Evolutionary conservation across 2,113 vertebrate genomes (phyloP).

Genomic region (Ochotona princeps): DNA sequence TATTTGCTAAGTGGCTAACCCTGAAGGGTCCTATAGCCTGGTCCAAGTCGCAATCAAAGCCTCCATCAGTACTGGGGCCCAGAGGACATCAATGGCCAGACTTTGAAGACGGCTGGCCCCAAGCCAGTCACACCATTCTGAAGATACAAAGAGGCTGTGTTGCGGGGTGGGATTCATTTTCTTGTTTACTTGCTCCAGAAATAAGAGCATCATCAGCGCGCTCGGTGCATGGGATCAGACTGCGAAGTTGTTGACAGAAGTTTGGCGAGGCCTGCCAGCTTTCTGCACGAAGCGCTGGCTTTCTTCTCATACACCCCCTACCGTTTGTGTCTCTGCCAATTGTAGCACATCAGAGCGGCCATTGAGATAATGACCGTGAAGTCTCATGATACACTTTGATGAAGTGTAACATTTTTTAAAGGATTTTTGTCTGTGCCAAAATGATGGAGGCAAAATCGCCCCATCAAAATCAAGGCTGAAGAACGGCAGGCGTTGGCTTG

Average conservation of each 20-base stretch:
- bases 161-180: conserved; percentile 92
- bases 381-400: conserved; percentile 93
- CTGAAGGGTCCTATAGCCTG: conserved; percentile 86
- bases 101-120: conserved; percentile 86
- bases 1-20: conserved; percentile 90
- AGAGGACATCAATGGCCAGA: conserved; percentile 90
- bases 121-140: conserved; percentile 90
- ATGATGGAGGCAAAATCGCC: conserved; percentile 89
- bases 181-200: conserved; percentile 94
- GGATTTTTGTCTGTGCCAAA: conserved; percentile 91
- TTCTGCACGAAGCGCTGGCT: conserved; percentile 90
- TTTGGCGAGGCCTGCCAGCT: conserved; percentile 88
- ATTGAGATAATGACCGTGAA: conserved; percentile 93
- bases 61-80: conserved; percentile 86
- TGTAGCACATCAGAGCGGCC: conserved; percentile 91
- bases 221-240: conserved; percentile 90
- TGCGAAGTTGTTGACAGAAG: conserved; percentile 92
- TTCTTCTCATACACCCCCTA: conserved; percentile 90
- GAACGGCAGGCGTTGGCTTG: conserved; percentile 87
- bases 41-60: conserved; percentile 90
- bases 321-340: conserved; percentile 90
- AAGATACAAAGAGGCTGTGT: conserved; percentile 93
- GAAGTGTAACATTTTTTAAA: conserved; percentile 93
- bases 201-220: conserved; percentile 92
- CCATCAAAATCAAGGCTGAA: conserved; percentile 89